Conservation (phyloP, 2,797 vertebrate species). For the Thamnophis elegans region DNA sequence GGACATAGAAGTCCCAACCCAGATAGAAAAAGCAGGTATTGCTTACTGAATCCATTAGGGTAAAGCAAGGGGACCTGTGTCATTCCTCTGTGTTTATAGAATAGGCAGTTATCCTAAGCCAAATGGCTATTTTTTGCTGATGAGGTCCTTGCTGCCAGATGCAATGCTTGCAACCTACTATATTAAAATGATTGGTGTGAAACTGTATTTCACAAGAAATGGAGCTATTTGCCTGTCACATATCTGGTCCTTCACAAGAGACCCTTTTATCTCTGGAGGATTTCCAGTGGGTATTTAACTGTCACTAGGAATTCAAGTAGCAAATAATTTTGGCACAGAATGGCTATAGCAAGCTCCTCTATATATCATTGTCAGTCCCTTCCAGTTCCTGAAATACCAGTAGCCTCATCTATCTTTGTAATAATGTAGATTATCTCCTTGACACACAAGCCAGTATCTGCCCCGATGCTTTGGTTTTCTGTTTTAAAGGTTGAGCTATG, state of each 20-base stretch:
- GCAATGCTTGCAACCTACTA: neutral
- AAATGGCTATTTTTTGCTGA: neutral
- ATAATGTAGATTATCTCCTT: neutral
- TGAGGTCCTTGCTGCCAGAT: conserved; percentile 30
- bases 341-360: neutral
- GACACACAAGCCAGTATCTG: conserved; percentile 12
- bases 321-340: conserved; percentile 39
- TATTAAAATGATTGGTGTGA: conserved; percentile 33
- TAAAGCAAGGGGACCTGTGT: neutral
- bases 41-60: neutral
- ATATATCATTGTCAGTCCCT: conserved; percentile 30
- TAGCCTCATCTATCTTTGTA: conserved; percentile 17
- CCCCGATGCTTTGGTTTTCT: conserved; percentile 1
- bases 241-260: conserved; percentile 29
- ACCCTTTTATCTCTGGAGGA: conserved; percentile 19
- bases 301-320: conserved; percentile 43
- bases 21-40: neutral
- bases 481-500: conserved; percentile 23
- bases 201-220: conserved; percentile 42
- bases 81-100: conserved; percentile 10
- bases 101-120: neutral
- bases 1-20: neutral
- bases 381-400: conserved; percentile 11
- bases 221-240: conserved; percentile 45
- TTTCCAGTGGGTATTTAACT: conserved; percentile 22